Evolutionary conservation across 2,113 vertebrate genomes (phyloP), one percentile per base, ranked within the genome.

Genomic region (Rousettus leschenaultii): DNA sequence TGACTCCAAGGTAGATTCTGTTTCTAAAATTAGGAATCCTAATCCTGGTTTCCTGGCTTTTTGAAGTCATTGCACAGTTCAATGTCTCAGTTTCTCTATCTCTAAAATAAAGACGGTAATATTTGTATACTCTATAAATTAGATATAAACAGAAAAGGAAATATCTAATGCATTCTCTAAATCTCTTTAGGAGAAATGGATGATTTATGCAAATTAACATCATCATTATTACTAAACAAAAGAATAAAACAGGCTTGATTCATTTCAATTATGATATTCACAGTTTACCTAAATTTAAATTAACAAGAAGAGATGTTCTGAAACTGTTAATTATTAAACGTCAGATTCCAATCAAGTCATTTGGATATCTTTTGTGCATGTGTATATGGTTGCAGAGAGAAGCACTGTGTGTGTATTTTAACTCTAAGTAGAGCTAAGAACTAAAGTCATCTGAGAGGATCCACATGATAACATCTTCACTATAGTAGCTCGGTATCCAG

Each of bases 291-390:
- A 87, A 90, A 79, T 87, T 92, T 89, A 96, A 96, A 91, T 77
- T 89, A 53, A 87, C 5, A 83, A 68, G 45, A 92, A 86, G 86
- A 94, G 26, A 83, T 28, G 2, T 74, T 79, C 73, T 43, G 6
- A 89, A 97, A 85, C 35, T 85, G 24, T 73, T 80, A 30, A 96
- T 95, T 89, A 84, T 86, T 88, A 55, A 95, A 70, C 18, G 30
- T 53, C 12, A 51, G 53, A 26, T 55, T 63, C 66, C 21, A 2
- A 68, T 89, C 68, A 87, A 75, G 6, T 94, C 43, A 45, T 51
- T 48, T 73, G 35, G 45, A 30, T 61, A 86, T 48, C 14, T 65
- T 96, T 90, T 61, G 38, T 80, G 53, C 26, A 21, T 48, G 35
- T 75, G 43, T 24, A 3, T 83, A 33, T 51, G 48, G 14, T 38